Evolutionary conservation across 2,113 vertebrate genomes (phyloP), one percentile per base, ranked within the genome.

Genomic region (Eonycteris spelaea): DNA sequence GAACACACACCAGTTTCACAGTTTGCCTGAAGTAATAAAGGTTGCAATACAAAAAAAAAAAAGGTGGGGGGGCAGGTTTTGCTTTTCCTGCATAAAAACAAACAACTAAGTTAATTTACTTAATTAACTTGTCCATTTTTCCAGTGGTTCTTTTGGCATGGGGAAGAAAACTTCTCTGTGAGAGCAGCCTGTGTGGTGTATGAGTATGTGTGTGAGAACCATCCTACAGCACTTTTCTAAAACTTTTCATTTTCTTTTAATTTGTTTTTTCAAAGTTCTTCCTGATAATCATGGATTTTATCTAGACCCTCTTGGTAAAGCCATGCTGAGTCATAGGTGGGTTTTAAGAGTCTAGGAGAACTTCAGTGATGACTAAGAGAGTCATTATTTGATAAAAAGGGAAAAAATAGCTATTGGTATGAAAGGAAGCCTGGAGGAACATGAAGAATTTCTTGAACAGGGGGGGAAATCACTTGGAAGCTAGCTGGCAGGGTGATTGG

Each of bases 331-430:
- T 97, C 96, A 97, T 97, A 95, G 83, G 68, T 84, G 53, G 83
- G 86, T 93, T 98, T 40, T 94, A 90, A 97, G 94, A 94, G 97
- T 95, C 92, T 93, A 94, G 79, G 88, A 97, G 93, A 95, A 75
- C 79, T 80, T 84, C 92, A 92, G 92, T 2, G 85, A 95, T 98
- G 97, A 98, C 94, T 98, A 97, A 97, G 90, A 90, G 90, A 96
- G 94, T 96, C 95, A 96, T 98, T 97, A 98, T 97, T 98, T 96
- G 94, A 97, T 88, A 95, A 96, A 97, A 97, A 82, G n/a, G 78
- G 59, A 35, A 96, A 96, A 96, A 97, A 95, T 96, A 95, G 95
- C 80, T 96, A 88, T 95, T 96, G 55, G 87, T 92, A 97, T 97
- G 92, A 97, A 97, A 97, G 85, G 82, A 95, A 96, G 95, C 45